Evolutionary conservation across 2,113 vertebrate genomes (phyloP).

Genomic region (Corydoras sp.): DNA sequence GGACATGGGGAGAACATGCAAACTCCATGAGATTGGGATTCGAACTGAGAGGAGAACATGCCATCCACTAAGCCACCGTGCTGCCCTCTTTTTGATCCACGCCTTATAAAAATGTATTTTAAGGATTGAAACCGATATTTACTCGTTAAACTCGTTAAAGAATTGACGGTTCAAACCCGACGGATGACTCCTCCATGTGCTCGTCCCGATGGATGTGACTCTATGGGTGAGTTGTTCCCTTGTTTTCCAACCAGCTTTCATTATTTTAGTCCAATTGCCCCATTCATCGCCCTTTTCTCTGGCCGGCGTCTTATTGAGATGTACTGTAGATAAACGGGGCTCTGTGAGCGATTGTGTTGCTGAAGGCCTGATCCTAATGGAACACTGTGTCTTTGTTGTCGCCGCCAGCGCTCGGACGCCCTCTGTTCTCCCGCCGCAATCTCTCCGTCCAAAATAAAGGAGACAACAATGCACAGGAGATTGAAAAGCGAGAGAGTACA

Average conservation of each 20-base stretch:
- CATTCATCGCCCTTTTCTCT: slow-evolving; percentile 29
- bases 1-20: too few relatives aligned
- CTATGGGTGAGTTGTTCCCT: neutral
- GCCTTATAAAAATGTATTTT: too few relatives aligned
- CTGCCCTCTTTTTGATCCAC: too few relatives aligned
- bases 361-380: slow-evolving; percentile 32
- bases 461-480: slow-evolving; percentile 10
- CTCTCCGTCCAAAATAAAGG: slow-evolving; percentile 17
- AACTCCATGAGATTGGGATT: too few relatives aligned
- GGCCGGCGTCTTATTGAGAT: slow-evolving; percentile 30
- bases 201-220: neutral
- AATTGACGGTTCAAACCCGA: too few relatives aligned
- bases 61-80: too few relatives aligned
- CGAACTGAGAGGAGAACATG: too few relatives aligned
- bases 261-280: neutral
- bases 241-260: neutral
- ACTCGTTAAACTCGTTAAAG: too few relatives aligned
- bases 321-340: slow-evolving; percentile 25
- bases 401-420: slow-evolving; percentile 9
- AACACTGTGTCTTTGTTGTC: slow-evolving; percentile 40
- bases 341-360: slow-evolving; percentile 32
- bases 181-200: neutral
- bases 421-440: slow-evolving; percentile 12
- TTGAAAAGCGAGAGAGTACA: neutral
- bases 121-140: too few relatives aligned